These are phyloP conservation scores for Datnioides undecimradiatus DNA, from an alignment of 2,113 vertebrate genomes.

Conservation along the genomic window DNA sequence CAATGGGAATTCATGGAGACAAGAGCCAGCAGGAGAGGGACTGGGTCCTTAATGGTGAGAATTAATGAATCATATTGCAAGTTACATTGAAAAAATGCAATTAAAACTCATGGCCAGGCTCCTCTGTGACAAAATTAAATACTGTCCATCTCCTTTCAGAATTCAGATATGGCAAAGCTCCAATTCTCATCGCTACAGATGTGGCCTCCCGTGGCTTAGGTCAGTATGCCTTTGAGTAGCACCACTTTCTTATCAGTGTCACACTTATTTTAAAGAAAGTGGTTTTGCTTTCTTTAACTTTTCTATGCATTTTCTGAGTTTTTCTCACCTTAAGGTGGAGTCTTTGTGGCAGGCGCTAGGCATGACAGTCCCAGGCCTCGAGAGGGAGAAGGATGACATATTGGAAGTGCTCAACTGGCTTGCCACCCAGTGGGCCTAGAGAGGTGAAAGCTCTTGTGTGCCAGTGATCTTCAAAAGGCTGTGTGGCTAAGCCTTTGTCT, in stretches of 20 bases:
- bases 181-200: constrained; percentile 98
- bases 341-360: constrained; percentile 99
- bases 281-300: constrained; percentile 99
- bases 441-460: constrained; percentile 98
- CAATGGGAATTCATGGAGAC: constrained; percentile 99
- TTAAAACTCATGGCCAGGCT: neutral
- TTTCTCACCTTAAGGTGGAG: constrained; percentile 99
- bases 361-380: constrained; percentile 99
- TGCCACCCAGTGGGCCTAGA: constrained; percentile 99
- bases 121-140: neutral
- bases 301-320: constrained; percentile 99
- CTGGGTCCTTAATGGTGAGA: constrained; percentile 98
- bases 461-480: constrained; percentile 99
- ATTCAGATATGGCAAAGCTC: constrained; percentile 98
- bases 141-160: constrained; percentile 82
- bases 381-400: constrained; percentile 99
- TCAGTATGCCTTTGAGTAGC: constrained; percentile 88
- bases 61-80: neutral
- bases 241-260: constrained; percentile 75
- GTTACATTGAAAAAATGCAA: neutral
- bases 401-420: constrained; percentile 98
- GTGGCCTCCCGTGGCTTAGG: constrained; percentile 98
- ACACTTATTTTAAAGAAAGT: constrained; percentile 98
- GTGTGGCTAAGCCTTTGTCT: constrained; percentile 91
- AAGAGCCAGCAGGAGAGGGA: constrained; percentile 99